Conservation (phyloP, 2,113 vertebrate genomes). For the Otis tarda region DNA sequence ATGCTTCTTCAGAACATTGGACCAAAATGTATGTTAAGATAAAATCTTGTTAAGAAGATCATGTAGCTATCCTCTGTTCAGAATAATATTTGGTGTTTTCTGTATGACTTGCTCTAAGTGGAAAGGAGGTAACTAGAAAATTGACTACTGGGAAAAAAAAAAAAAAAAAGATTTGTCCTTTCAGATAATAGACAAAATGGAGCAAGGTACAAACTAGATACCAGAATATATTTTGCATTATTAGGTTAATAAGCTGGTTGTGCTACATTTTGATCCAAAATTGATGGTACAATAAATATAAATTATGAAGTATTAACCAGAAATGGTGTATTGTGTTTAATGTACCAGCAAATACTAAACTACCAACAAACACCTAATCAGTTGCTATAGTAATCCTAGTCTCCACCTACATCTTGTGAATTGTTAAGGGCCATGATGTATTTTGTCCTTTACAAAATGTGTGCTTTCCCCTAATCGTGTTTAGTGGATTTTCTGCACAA, state of each 20-base stretch:
- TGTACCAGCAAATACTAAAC: neutral
- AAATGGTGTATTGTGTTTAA: constrained; percentile 11
- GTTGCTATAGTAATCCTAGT: constrained; percentile 54
- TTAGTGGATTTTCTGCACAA: constrained; percentile 35
- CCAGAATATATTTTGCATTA: neutral
- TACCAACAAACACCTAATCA: neutral
- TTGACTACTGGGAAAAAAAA: neutral
- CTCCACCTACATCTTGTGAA: neutral
- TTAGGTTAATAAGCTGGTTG: neutral
- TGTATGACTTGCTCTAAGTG: neutral
- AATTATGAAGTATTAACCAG: constrained; percentile 23
- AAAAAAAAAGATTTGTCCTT: neutral
- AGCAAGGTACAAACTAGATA: neutral
- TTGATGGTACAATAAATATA: neutral
- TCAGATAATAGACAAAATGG: neutral
- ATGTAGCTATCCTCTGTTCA: neutral
- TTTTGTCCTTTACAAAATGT: constrained; percentile 5
- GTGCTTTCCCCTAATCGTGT: neutral
- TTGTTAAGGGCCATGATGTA: neutral
- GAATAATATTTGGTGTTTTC: neutral
- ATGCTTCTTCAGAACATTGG: neutral
- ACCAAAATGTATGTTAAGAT: neutral
- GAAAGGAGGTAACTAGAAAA: neutral
- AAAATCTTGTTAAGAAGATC: neutral
- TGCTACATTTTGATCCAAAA: constrained; percentile 5